Base-by-base conservation (phyloP, 1,140 invertebrate species). In the Sitophilus oryzae region DNA sequence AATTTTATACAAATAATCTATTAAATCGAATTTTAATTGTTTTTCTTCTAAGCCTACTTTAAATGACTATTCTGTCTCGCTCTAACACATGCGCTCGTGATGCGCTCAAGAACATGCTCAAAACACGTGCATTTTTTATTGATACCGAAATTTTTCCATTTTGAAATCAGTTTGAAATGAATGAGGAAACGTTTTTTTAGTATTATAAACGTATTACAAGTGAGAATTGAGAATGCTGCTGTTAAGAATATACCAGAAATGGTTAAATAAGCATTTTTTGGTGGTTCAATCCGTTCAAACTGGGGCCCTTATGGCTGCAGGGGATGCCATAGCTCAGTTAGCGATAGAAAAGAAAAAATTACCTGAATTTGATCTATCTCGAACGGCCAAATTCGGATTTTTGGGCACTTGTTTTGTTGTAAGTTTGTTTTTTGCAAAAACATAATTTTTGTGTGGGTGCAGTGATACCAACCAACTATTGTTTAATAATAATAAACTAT, bases 241-340 rank as follows among this genome's bases (percentile, higher is more conserved):
- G 16, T 21, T 56, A 11, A 21, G 20, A 22, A 45, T 68, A 4
- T 77, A 76, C 61, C 66, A 73, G 62, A 66, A 67, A 52, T 41
- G 67, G 22, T 65, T 76, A 22, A 62, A 52, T 10, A 66, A 66
- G 38, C 65, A 71, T 45, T 74, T 74, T 0, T 70, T 74, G 52
- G 58, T 74, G 43, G 65, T 73, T 5, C 75, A 77, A 70, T 70
- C 74, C 6, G 56, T 75, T n/a, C 76, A 79, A 71, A 74, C 74
- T 8, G 74, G 74, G 18, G 35, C 71, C 3, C 58, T 79, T 52
- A 77, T 78, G 76, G 74, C 69, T 22, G 65, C 71, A 21, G 76
- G 77, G 15, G 76, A 79, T 66, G 16, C 75, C 16, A 76, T 76
- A 60, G 73, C 75, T 3, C 77, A 79, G 66, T 71, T 66, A 16